Evolutionary conservation across 2,888 invertebrate species (phyloP).

Genomic region (Cataglyphis albicans): DNA sequence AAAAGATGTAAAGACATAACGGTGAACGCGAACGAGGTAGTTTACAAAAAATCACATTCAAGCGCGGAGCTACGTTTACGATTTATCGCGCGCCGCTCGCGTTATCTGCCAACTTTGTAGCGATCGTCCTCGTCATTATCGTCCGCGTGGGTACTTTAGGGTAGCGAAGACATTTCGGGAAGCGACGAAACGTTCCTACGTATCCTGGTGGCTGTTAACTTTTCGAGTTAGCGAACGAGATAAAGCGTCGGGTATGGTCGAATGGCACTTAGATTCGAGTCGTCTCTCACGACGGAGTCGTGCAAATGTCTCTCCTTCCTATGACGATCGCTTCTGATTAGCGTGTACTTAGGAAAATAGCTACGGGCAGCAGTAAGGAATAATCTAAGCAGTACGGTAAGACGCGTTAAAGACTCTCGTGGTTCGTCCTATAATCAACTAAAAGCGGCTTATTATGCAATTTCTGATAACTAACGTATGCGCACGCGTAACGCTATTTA

Average conservation of each 20-base stretch:
- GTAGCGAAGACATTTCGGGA: slow-evolving; percentile 59
- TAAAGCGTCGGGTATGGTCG: slow-evolving; percentile 64
- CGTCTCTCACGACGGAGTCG: slow-evolving; percentile 61
- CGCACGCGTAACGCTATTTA: background rate
- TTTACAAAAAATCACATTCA: slow-evolving; percentile 19
- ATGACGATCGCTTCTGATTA: slow-evolving; percentile 35
- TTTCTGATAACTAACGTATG: slow-evolving; percentile 36
- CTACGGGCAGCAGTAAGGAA: background rate
- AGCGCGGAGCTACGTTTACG: background rate
- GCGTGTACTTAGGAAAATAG: slow-evolving; percentile 38
- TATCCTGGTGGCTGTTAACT: slow-evolving; percentile 74
- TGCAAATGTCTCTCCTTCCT: slow-evolving; percentile 36
- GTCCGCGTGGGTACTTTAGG: slow-evolving; percentile 54
- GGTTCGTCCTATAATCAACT: background rate
- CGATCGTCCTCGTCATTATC: slow-evolving; percentile 64
- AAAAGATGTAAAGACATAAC: slow-evolving; percentile 35
- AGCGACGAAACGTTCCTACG: slow-evolving; percentile 68
- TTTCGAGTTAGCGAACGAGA: slow-evolving; percentile 73
- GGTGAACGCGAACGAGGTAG: slow-evolving; percentile 8
- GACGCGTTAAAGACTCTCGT: background rate
- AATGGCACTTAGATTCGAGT: slow-evolving; percentile 63
- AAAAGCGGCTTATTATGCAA: slow-evolving; percentile 16
- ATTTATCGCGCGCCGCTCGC: background rate
- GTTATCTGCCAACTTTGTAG: slow-evolving; percentile 40
- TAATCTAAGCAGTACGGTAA: slow-evolving; percentile 14